Percentiles rank a stretch among this genome's conserved stretches.
These are phyloP conservation scores for Drosophila kanekoi DNA, from an alignment of 2,888 invertebrate species.

Conservation along the genomic window DNA sequence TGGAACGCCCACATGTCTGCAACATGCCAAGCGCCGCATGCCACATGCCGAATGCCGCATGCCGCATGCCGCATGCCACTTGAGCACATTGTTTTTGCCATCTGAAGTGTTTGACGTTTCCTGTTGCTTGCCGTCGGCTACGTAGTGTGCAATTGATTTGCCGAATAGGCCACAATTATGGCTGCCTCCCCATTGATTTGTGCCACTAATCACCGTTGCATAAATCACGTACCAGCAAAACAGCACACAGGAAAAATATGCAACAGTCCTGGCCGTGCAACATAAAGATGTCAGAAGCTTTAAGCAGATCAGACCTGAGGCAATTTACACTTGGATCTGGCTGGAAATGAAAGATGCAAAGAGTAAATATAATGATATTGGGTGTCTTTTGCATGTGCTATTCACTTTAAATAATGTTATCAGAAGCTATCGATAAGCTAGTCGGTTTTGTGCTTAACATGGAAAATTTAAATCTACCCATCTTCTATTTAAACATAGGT, in stretches of 20 bases:
- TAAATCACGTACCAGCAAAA: slow-evolving; percentile 55
- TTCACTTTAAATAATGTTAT: no score
- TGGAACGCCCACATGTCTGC: slow-evolving; percentile 42
- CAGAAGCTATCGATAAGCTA: no score
- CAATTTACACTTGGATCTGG: no score
- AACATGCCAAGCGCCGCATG: slow-evolving; percentile 10
- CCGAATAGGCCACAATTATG: slow-evolving; percentile 43
- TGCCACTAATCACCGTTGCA: slow-evolving; percentile 55
- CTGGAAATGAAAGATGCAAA: no score
- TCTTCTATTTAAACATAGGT: no score
- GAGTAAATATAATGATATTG: no score
- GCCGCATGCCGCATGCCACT: slow-evolving; percentile 35
- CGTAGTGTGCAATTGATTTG: slow-evolving; percentile 40
- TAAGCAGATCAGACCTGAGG: no score
- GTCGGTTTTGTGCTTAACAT: no score
- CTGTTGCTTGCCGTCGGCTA: slow-evolving; percentile 40
- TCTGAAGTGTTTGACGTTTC: slow-evolving; percentile 69
- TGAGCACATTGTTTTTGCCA: slow-evolving; percentile 60
- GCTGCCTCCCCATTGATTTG: slow-evolving; percentile 23
- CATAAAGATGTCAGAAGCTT: neutral
- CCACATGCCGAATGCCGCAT: slow-evolving; percentile 17
- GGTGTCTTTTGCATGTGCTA: no score
- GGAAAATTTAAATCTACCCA: no score
- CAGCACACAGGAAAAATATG: slow-evolving; percentile 17
- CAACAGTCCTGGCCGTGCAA: neutral